Conservation (phyloP, 2,888 invertebrate genomes). For the Mantis religiosa region DNA sequence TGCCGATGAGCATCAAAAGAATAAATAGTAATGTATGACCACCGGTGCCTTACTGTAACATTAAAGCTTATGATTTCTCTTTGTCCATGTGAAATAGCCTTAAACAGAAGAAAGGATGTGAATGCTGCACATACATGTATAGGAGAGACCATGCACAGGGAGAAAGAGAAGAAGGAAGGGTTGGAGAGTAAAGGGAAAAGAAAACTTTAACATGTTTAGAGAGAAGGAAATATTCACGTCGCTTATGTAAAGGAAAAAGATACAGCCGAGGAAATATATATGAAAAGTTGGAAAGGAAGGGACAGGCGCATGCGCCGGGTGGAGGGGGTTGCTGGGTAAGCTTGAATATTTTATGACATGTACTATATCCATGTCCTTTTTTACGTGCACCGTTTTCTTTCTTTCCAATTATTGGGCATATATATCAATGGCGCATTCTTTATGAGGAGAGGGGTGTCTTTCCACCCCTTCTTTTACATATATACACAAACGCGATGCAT, state of each 20-base stretch:
- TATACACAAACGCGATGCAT: neutral
- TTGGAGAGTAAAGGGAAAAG: neutral
- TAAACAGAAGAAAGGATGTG: neutral
- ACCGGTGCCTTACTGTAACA: too few relatives aligned
- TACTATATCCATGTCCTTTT: slow-evolving; percentile 13
- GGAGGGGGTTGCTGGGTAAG: neutral
- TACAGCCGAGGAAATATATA: slow-evolving; percentile 16
- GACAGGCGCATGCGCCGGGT: neutral
- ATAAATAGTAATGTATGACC: too few relatives aligned
- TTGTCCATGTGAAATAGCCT: neutral
- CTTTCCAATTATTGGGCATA: slow-evolving; percentile 24
- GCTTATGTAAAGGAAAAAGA: slow-evolving; percentile 20
- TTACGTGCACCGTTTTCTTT: neutral
- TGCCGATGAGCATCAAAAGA: too few relatives aligned
- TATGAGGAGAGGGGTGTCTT: neutral
- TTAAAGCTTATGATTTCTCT: too few relatives aligned
- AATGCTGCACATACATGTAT: neutral
- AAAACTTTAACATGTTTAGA: slow-evolving; percentile 11
- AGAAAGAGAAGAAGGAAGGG: neutral
- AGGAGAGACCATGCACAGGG: neutral
- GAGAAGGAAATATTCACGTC: slow-evolving; percentile 16
- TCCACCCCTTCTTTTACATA: neutral
- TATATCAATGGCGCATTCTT: slow-evolving; percentile 23
- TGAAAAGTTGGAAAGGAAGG: slow-evolving; percentile 14
- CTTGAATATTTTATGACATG: slow-evolving; percentile 14